Percentiles rank a stretch among this genome's conserved stretches.
These are phyloP conservation scores for Lasioglossum zephyrum DNA, from an alignment of 2,888 invertebrate genomes.

Conservation along the genomic window DNA sequence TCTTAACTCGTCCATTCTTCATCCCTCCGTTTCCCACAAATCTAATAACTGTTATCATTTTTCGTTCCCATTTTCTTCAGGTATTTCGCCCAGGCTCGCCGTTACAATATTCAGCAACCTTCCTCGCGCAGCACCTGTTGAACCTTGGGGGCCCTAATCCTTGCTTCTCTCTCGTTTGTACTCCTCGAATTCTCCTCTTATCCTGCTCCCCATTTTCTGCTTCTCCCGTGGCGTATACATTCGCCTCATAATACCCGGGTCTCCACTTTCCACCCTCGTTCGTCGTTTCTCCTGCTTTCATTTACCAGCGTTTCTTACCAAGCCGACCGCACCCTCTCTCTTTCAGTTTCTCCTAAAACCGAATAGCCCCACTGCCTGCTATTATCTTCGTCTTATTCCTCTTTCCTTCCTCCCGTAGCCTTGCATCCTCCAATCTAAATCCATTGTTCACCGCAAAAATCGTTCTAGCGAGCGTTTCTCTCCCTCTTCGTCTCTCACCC, in stretches of 20 bases:
- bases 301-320: conserved; percentile 5
- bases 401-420: background rate
- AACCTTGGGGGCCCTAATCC: conserved; percentile 1
- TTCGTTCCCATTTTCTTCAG: background rate
- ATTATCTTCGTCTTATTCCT: conserved; percentile 12
- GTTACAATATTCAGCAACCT: background rate
- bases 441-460: conserved; percentile 11
- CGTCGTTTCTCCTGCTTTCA: background rate
- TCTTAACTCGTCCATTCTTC: background rate
- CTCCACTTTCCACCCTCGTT: background rate
- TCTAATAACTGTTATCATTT: background rate
- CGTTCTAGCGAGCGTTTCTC: background rate
- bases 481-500: background rate
- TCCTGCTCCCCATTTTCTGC: background rate
- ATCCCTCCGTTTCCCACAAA: background rate
- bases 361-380: background rate
- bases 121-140: conserved; percentile 3
- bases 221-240: background rate
- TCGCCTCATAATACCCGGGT: background rate
- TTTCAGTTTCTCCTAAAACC: conserved; percentile 12
- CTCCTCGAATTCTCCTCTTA: background rate
- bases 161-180: conserved; percentile 7
- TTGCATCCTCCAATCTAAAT: conserved; percentile 2
- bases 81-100: background rate
- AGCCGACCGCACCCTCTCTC: conserved; percentile 7